Conservation (phyloP, 2,113 vertebrate genomes). For the Caretta caretta region DNA sequence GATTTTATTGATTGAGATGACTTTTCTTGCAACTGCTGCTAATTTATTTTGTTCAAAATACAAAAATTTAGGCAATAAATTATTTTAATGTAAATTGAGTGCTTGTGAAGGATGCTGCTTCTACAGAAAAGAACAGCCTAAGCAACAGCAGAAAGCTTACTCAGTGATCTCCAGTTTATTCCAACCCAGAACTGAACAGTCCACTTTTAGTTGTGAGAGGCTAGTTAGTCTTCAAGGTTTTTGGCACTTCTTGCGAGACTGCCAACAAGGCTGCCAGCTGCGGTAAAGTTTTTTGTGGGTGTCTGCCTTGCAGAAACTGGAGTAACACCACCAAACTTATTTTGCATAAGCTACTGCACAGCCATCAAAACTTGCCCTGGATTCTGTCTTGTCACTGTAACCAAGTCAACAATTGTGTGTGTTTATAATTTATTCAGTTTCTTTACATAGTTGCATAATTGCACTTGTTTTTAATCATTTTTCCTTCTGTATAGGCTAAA, state of each 20-base stretch:
- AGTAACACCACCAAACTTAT: background rate
- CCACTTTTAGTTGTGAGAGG: background rate
- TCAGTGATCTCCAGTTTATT: background rate
- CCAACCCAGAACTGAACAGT: background rate
- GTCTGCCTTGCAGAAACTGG: background rate
- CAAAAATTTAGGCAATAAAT: background rate
- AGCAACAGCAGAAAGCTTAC: background rate
- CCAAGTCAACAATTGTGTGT: background rate
- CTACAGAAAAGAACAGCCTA: background rate
- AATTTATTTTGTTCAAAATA: background rate
- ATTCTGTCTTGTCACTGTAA: background rate
- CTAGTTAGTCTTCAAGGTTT: background rate
- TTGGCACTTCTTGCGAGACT: background rate
- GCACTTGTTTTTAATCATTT: background rate
- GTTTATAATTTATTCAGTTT: background rate
- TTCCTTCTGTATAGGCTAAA: background rate
- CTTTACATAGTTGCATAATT: background rate
- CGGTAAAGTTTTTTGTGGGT: accelerated
- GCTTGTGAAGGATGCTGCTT: background rate
- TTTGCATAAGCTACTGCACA: background rate
- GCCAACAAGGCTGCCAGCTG: background rate
- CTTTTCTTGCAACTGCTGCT: background rate
- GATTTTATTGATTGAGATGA: background rate
- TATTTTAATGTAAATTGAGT: background rate
- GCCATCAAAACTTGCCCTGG: background rate